Conservation (phyloP, 2,797 vertebrate genomes). For the Chrosomus eos region DNA sequence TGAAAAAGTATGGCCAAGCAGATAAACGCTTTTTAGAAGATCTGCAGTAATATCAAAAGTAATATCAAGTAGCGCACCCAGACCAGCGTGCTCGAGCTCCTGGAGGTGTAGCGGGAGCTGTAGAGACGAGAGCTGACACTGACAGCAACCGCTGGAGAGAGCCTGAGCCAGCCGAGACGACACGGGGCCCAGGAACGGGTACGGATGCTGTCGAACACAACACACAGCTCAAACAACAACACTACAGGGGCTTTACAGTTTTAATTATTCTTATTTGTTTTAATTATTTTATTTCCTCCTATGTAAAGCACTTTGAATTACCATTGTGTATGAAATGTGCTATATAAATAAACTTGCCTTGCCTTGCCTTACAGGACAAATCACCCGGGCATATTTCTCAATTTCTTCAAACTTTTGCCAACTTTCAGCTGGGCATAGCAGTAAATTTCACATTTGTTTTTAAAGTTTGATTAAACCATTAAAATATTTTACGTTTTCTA, state of each 20-base stretch:
- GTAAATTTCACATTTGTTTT: background rate
- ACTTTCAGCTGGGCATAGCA: background rate
- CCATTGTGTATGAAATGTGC: too few species aligned
- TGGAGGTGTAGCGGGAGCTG: constrained; percentile 88
- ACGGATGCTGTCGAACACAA: constrained; percentile 72
- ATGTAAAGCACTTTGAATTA: too few species aligned
- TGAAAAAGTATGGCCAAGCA: background rate
- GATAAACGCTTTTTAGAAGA: background rate
- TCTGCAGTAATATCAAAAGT: background rate
- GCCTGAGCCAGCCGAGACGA: constrained; percentile 87
- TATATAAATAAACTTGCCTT: too few species aligned
- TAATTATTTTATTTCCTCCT: too few species aligned
- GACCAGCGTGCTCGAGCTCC: constrained; percentile 88
- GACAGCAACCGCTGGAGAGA: constrained; percentile 88
- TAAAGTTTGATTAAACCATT: background rate
- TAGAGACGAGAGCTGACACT: constrained; percentile 89
- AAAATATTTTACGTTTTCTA: background rate
- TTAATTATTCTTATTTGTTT: too few species aligned
- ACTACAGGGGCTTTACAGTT: too few species aligned
- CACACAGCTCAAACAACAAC: background rate
- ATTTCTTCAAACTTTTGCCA: background rate
- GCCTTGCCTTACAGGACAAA: too few species aligned
- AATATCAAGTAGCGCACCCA: constrained; percentile 78
- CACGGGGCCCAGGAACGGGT: constrained; percentile 92
- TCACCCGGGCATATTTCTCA: background rate